Conservation (phyloP, 2,888 invertebrate genomes). For the Hydraecia micacea region DNA sequence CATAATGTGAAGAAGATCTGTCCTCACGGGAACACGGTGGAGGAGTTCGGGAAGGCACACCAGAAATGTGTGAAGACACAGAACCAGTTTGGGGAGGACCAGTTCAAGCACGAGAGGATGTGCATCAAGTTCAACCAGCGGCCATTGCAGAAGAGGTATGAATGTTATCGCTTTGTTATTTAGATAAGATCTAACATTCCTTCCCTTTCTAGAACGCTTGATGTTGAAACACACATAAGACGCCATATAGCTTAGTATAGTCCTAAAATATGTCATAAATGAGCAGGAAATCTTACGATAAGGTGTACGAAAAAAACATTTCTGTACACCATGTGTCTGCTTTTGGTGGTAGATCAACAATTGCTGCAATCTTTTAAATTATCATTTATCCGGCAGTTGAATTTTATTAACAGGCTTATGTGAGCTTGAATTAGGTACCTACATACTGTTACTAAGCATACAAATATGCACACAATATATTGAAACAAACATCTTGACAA, state of each 20-base stretch:
- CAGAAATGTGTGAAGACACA: constrained; percentile 88
- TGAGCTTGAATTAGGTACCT: not conserved
- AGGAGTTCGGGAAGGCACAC: constrained; percentile 88
- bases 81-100: constrained; percentile 81
- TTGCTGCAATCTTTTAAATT: not conserved
- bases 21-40: constrained; percentile 86
- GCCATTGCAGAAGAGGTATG: constrained; percentile 85
- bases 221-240: not conserved
- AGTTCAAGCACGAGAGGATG: constrained; percentile 86
- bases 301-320: too few species aligned
- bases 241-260: not conserved
- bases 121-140: constrained; percentile 89
- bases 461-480: not conserved
- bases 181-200: not conserved
- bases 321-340: too few species aligned
- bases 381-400: too few species aligned
- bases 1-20: constrained; percentile 85
- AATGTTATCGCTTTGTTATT: not conserved
- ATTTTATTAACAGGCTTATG: not conserved
- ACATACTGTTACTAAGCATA: not conserved
- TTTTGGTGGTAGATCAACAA: not conserved
- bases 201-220: not conserved
- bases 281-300: not conserved
- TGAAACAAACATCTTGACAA: too few species aligned
- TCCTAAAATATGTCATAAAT: not conserved